Conservation (phyloP, 2,113 vertebrate genomes). For the Corvus cornix region DNA sequence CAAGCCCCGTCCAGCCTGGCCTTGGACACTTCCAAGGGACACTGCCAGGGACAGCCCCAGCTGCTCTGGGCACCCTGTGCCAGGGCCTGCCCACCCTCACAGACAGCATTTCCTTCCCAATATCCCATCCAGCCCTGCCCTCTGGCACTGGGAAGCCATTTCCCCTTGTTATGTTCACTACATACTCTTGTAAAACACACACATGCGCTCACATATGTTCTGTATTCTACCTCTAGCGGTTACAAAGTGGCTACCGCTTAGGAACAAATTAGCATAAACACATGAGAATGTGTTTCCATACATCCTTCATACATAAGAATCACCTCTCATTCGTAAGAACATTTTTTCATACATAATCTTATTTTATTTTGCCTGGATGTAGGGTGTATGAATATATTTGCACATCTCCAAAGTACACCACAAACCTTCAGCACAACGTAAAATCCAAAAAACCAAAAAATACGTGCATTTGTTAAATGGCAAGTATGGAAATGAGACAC, state of each 20-base stretch:
- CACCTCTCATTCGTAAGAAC: background rate
- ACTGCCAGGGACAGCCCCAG: background rate
- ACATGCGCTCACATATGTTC: too few relatives aligned
- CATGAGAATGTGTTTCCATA: background rate
- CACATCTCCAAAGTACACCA: fast-evolving
- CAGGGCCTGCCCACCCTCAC: fast-evolving
- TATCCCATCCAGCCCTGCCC: fast-evolving
- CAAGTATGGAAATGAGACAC: background rate
- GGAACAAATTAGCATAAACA: background rate
- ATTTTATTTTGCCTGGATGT: background rate
- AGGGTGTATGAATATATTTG: fast-evolving
- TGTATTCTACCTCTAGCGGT: background rate
- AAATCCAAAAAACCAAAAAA: background rate
- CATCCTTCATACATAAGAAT: background rate
- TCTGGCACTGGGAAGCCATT: background rate
- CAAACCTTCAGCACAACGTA: fast-evolving
- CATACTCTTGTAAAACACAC: background rate
- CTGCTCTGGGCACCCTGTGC: background rate
- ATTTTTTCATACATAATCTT: background rate
- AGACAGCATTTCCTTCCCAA: background rate
- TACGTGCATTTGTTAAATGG: fast-evolving
- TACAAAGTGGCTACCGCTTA: background rate
- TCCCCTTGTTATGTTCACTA: background rate
- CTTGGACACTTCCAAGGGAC: background rate
- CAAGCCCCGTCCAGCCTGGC: background rate